phyloP scores from a whole-genome alignment of 2,888 invertebrate genomes.

The Scaptomyza flava region DNA sequence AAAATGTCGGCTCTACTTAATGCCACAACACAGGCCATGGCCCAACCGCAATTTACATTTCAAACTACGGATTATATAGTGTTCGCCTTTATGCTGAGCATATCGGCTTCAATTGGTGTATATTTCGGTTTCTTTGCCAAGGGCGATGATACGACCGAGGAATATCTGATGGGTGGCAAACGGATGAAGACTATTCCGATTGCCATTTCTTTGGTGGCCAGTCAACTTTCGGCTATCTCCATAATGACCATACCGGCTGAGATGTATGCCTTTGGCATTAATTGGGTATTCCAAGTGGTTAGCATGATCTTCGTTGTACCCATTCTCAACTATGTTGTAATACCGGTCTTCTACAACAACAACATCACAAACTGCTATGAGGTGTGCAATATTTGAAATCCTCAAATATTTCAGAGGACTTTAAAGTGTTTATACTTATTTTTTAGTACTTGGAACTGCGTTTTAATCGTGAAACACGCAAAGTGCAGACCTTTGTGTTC shows the following conservation, averaged over 20 bases:
- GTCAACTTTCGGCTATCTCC: conserved; percentile 86
- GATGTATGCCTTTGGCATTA: conserved; percentile 85
- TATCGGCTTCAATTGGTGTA: conserved; percentile 86
- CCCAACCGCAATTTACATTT: conserved; percentile 73
- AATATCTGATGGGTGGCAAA: conserved; percentile 86
- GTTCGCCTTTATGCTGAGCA: conserved; percentile 85
- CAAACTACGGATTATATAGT: conserved; percentile 85
- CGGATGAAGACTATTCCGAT: conserved; percentile 87
- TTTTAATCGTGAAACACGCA: conserved; percentile 76
- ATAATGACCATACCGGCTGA: conserved; percentile 86
- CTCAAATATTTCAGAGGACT: no score
- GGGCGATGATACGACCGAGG: conserved; percentile 85
- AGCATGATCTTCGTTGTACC: conserved; percentile 83
- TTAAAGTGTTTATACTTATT: background rate
- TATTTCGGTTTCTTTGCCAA: conserved; percentile 86
- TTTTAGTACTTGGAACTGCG: conserved; percentile 82
- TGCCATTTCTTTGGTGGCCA: conserved; percentile 87
- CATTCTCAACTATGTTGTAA: conserved; percentile 81
- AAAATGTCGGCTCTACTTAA: conserved; percentile 51
- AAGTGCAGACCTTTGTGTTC: conserved; percentile 77
- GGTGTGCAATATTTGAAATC: conserved; percentile 68
- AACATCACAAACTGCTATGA: conserved; percentile 85
- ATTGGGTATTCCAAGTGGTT: conserved; percentile 83
- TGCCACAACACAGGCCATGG: conserved; percentile 29
- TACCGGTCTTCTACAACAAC: conserved; percentile 85